Evolutionary conservation across 2,888 invertebrate species (phyloP), one percentile per base, ranked within the genome.

Genomic region (Metacarcinus magister): DNA sequence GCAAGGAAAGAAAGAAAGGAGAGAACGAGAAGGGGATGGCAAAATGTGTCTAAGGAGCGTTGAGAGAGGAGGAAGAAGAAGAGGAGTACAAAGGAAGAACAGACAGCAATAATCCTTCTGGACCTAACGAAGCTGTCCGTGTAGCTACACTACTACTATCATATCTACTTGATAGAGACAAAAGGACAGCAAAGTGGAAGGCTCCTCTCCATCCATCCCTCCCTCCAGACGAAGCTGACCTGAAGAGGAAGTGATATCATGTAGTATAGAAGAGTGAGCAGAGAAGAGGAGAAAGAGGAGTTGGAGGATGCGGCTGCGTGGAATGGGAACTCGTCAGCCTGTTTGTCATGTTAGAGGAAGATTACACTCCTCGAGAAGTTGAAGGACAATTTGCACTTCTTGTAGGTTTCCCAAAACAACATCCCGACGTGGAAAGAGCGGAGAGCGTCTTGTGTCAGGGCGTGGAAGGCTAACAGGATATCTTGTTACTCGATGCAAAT

Each of bases 381-480:
- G 82, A 32, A 2, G 10, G 82, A 82, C 32, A 82, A 82, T 82
- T 82, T 82, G 32, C 82, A 82, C 82, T 82, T 82, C 7, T 82
- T 82, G 5, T 32, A 28, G 82, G 82, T 13, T n/a, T 67, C 32
- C 10, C 32, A 32, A 13, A 28, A 82, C 32, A 82, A 82, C 82
- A 82, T 82, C 82, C 82, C 82, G 32, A 3, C 10, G 28, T 32
- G 82, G 82, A 82, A 32, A 16, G 67, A 67, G 2, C 0, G 67
- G 28, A 10, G 28, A 32, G 28, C 8, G 82, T 32, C 32, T 82
- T 82, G 10, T 7, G 5, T 82, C 32, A 13, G 82, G 5, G 28
- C 82, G 28, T 5, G 82, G 82, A 82, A 82, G 82, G 82, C 8
- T 13, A 82, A 82, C 82, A 82, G 82, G 82, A 82, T 82, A 82